Evolutionary conservation across 2,113 vertebrate genomes (phyloP).

Genomic region (Myiagra hebetior): DNA sequence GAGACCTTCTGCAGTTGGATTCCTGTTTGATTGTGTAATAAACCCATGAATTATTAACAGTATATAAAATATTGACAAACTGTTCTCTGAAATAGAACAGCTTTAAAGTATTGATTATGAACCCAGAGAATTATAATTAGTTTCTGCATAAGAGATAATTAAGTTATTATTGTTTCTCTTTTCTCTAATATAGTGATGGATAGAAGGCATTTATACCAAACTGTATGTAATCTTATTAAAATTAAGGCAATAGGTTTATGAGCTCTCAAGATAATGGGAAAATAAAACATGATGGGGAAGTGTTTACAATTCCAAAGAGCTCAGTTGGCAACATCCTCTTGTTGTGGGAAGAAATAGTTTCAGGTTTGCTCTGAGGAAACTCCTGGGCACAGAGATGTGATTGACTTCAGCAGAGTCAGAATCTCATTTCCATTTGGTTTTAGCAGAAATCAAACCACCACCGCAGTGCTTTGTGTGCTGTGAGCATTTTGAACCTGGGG

Average conservation of each 20-base stretch:
- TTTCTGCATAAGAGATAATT: slow-evolving; percentile 52
- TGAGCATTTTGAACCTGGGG: background rate
- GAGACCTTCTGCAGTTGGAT: background rate
- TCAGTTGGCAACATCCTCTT: background rate
- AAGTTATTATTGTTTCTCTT: slow-evolving; percentile 57
- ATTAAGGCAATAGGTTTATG: slow-evolving; percentile 28
- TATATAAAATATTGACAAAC: slow-evolving; percentile 61
- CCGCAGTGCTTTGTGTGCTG: background rate
- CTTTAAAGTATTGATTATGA: slow-evolving; percentile 56
- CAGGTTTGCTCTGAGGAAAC: slow-evolving; percentile 3
- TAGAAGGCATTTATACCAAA: slow-evolving; percentile 33
- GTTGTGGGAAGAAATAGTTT: background rate
- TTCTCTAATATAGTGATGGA: slow-evolving; percentile 39
- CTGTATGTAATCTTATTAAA: slow-evolving; percentile 34
- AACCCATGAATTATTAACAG: slow-evolving; percentile 56
- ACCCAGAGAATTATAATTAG: slow-evolving; percentile 53
- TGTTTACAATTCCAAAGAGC: background rate
- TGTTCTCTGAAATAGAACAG: background rate
- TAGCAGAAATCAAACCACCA: background rate
- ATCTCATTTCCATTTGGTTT: background rate
- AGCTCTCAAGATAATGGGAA: slow-evolving; percentile 9
- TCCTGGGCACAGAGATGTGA: background rate
- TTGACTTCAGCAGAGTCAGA: background rate
- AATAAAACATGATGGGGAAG: background rate
- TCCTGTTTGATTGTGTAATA: slow-evolving; percentile 36